Evolutionary conservation across 2,113 vertebrate genomes (phyloP).

Genomic region (Neolamprologus variostigma): DNA sequence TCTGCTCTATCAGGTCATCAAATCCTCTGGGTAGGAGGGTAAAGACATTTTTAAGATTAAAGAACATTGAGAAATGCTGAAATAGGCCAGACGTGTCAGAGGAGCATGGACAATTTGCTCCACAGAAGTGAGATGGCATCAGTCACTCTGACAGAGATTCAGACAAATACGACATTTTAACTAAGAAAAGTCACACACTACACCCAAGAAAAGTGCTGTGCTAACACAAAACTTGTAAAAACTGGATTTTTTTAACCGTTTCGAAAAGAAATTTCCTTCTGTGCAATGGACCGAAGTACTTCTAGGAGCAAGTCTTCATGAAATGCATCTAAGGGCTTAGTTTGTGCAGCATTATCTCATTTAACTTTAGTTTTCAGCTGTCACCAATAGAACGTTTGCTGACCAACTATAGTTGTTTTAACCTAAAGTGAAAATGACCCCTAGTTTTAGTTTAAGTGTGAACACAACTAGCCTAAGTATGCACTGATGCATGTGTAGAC

Average conservation of each 20-base stretch:
- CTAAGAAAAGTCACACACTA: background rate
- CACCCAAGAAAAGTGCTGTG: background rate
- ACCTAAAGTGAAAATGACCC: background rate
- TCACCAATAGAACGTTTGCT: background rate
- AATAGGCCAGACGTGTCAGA: background rate
- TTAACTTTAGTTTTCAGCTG: background rate
- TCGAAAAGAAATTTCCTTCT: background rate
- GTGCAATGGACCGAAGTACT: background rate
- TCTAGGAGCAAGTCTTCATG: background rate
- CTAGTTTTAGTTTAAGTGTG: background rate
- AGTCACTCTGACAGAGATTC: slow-evolving; percentile 2
- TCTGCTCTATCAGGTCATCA: background rate
- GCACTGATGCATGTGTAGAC: background rate
- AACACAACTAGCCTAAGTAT: background rate
- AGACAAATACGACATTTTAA: background rate
- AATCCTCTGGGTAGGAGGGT: background rate
- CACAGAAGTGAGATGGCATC: background rate
- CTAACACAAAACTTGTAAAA: background rate
- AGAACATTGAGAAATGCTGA: background rate
- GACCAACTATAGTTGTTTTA: background rate
- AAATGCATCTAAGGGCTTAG: background rate
- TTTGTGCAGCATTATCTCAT: background rate
- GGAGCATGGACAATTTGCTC: background rate
- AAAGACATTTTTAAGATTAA: background rate
- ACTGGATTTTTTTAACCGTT: background rate